phyloP scores from a whole-genome alignment of 2,888 invertebrate species.

The Machimus rusticus region DNA sequence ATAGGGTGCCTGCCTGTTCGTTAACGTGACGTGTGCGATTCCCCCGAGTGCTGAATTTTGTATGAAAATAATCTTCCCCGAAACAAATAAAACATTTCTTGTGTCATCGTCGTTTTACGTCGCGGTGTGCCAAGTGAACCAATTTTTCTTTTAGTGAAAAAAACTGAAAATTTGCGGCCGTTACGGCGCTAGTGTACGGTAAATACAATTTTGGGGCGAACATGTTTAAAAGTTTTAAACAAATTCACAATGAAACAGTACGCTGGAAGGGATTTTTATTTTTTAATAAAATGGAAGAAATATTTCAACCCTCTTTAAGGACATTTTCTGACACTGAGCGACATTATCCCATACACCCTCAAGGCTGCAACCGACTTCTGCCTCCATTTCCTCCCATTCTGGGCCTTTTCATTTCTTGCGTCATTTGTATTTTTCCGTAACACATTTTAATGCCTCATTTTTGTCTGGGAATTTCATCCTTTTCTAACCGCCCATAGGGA shows the following conservation, averaged over 20 bases:
- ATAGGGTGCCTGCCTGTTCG: neutral
- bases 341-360: neutral
- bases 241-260: neutral
- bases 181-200: neutral
- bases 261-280: neutral
- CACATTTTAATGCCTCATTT: neutral
- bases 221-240: neutral
- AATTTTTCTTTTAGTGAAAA: neutral
- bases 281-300: neutral
- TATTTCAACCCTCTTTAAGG: neutral
- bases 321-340: neutral
- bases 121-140: neutral
- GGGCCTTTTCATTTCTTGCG: slow-evolving; percentile 1
- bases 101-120: neutral
- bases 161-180: neutral
- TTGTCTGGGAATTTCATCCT: neutral
- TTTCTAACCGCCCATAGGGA: neutral
- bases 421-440: slow-evolving; percentile 11
- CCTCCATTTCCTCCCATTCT: neutral
- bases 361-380: neutral
- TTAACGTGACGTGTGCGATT: neutral
- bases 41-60: neutral
- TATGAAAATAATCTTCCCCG: neutral
- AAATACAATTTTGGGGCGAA: neutral
- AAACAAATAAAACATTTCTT: neutral